Evolutionary conservation across 2,797 vertebrate species (phyloP).

Genomic region (Alectoris magna): DNA sequence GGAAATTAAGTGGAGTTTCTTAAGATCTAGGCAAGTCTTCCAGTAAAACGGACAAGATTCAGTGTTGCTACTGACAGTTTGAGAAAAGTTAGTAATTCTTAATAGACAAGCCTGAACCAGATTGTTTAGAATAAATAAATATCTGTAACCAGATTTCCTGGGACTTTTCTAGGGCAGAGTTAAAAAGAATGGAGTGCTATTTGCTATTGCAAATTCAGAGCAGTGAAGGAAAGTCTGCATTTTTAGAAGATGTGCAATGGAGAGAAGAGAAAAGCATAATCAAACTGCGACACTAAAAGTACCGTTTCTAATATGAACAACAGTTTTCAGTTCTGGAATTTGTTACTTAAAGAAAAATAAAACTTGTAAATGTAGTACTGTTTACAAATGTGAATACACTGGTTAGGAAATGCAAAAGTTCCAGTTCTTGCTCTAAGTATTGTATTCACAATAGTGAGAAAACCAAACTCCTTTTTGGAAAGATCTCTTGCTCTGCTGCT

Average conservation of each 20-base stretch:
- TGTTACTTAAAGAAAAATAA: not conserved
- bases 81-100: not conserved
- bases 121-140: not conserved
- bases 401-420: not conserved
- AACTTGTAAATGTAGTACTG: not conserved
- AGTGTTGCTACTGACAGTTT: not conserved
- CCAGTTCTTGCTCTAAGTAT: not conserved
- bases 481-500: not conserved
- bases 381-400: not conserved
- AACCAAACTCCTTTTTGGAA: not conserved
- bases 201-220: not conserved
- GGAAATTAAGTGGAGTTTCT: not conserved
- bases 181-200: not conserved
- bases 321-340: not conserved
- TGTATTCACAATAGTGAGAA: not conserved
- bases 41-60: not conserved
- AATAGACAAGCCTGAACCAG: not conserved
- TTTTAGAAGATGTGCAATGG: not conserved
- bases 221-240: not conserved
- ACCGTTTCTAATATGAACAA: not conserved
- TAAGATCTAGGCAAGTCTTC: not conserved
- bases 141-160: not conserved
- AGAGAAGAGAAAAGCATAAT: not conserved
- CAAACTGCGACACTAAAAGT: not conserved
- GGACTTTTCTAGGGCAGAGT: not conserved